Percentiles rank a stretch among this genome's conserved stretches.
These are phyloP conservation scores for Petrocephalus sullivani DNA, from an alignment of 2,797 vertebrate genomes.

Conservation along the genomic window DNA sequence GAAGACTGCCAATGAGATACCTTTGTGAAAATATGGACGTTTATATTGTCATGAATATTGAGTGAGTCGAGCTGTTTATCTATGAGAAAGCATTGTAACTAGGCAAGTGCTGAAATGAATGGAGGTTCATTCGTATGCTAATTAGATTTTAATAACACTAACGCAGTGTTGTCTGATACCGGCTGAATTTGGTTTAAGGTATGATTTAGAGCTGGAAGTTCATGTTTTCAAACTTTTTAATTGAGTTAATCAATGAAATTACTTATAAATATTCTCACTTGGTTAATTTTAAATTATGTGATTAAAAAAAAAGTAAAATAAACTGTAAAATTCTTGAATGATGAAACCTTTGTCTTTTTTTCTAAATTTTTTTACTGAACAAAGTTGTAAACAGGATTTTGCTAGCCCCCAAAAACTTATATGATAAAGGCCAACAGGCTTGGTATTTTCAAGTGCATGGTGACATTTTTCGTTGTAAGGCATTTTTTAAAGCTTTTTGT, in stretches of 20 bases:
- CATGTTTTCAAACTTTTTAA: not conserved
- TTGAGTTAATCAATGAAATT: not conserved
- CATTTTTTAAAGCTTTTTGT: not conserved
- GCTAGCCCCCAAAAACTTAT: not conserved
- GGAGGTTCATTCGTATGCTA: not conserved
- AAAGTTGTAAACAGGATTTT: not conserved
- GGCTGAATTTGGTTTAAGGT: not conserved
- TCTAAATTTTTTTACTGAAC: not conserved
- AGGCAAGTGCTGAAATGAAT: not conserved
- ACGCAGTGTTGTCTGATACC: not conserved
- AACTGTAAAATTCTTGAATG: not conserved
- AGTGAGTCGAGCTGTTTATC: not conserved
- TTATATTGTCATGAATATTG: not conserved
- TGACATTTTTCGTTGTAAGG: not conserved
- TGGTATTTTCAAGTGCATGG: not conserved
- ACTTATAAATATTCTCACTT: not conserved
- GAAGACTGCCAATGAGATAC: not conserved
- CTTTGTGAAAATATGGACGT: not conserved
- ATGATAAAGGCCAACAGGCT: not conserved
- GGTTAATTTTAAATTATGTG: not conserved
- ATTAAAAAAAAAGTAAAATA: not conserved
- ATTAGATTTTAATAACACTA: constrained; percentile 1
- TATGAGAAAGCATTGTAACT: constrained; percentile 2
- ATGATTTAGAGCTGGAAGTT: not conserved
- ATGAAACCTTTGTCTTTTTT: not conserved